Evolutionary conservation across 2,888 invertebrate genomes (phyloP), one percentile per base, ranked within the genome.

Genomic region (Teinopalpus imperialis): DNA sequence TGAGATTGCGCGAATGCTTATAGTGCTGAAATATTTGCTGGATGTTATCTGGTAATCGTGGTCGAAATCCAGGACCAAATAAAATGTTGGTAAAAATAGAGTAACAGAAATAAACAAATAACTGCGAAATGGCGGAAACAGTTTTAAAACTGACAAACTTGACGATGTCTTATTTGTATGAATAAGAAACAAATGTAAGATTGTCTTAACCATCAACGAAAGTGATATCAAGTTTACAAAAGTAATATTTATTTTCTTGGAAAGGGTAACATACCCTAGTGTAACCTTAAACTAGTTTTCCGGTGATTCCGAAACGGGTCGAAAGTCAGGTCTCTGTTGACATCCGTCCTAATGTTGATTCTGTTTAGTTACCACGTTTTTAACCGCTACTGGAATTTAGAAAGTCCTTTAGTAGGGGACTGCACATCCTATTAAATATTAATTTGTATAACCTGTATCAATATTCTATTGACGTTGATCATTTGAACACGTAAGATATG

Each of bases 241-340:
- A 61, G 57, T 51, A 61, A 61, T 79, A 63, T 83, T 83, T 77
- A 66, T 68, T 68, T 81, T 76, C 60, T 63, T 61, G 58, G 56
- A 53, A 80, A 82, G 75, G 85, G 72, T 78, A 62, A 66, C 64
- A 62, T 73, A 54, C 57, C 65, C 60, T 56, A 52, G 52, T 62
- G 85, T 71, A 85, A 86, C 63, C 48, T 53, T 57, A 86, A 60
- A 78, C 73, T 51, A 63, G 54, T 77, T 82, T 81, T 86, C 86
- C 86, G 73, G 55, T 43, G 27, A 35, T 49, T 53, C 55, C 62
- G 60, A 56, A 54, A 63, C 59, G 77, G 83, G 75, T 81, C 69
- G 71, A 75, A 79, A 80, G 76, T 72, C 69, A 73, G 63, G 59
- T 68, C 58, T 47, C 24, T 74, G 66, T 79, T 82, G 79, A 85